phyloP scores from a whole-genome alignment of 2,888 invertebrate species.

The Erebia aethiops region DNA sequence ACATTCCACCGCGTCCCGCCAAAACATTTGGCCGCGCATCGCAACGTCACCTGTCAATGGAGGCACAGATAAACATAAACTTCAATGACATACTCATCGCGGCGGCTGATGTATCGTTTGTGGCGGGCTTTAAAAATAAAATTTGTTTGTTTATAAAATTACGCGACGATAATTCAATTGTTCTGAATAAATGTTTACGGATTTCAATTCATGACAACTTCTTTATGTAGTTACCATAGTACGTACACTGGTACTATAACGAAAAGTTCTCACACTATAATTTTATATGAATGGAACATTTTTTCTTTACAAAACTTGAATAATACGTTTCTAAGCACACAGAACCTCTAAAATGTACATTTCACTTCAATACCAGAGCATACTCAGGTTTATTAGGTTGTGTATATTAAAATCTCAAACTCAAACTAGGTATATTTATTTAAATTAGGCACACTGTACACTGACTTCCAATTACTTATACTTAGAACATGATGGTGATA shows the following conservation, averaged over 20 bases:
- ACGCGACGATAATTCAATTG: slow-evolving; percentile 33
- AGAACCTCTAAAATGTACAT: too few relatives aligned
- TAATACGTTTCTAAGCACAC: too few relatives aligned
- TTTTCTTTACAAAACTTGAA: neutral
- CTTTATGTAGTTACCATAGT: neutral
- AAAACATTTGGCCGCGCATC: slow-evolving; percentile 57
- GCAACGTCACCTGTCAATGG: slow-evolving; percentile 46
- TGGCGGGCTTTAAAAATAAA: slow-evolving; percentile 33
- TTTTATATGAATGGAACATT: neutral
- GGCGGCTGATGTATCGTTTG: slow-evolving; percentile 30
- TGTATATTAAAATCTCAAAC: too few relatives aligned
- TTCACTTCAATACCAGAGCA: too few relatives aligned
- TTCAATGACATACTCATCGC: slow-evolving; percentile 39
- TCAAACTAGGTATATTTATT: too few relatives aligned
- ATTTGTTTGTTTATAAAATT: slow-evolving; percentile 33
- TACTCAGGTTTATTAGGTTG: too few relatives aligned
- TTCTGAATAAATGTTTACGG: slow-evolving; percentile 19
- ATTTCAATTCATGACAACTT: slow-evolving; percentile 7
- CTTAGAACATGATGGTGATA: too few relatives aligned
- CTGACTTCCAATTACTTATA: too few relatives aligned
- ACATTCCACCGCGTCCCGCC: slow-evolving; percentile 50
- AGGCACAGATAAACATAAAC: slow-evolving; percentile 45
- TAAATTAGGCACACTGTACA: too few relatives aligned
- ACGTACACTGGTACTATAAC: too few relatives aligned
- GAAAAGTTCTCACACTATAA: neutral